Base-by-base conservation (phyloP, 2,113 vertebrate genomes). In the Sinocyclocheilus grahami region DNA sequence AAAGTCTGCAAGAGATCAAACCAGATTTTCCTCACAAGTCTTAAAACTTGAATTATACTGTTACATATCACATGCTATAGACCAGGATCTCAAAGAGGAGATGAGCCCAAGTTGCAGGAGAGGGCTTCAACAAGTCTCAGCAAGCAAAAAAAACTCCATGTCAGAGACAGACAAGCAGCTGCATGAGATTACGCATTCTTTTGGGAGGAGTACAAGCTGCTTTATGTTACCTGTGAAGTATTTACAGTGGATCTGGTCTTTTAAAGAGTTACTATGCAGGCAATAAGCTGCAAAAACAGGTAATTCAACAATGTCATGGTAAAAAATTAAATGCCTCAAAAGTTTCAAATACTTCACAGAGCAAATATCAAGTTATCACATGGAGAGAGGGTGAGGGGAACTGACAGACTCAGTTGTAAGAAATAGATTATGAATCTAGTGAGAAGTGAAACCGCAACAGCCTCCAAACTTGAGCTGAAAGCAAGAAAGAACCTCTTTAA, bases 111-210 rank as follows among this genome's bases (percentile, higher is more conserved):
- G 39, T 42, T 11, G 55, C 30, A 3, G 55, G 18, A 74, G 11
- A 30, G 51, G 51, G 55, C 55, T 46, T 76, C 79, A 85, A 86
- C 87, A 90, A 85, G 90, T 80, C 86, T 84, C 86, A 63, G 86
- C 87, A 89, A 51, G 89, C 65, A 51, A 58, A 53, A 13, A 8
- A 51, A 51, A 42, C 14, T 72, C 48, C 0, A 1, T 82, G 30
- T 84, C 82, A 76, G 33, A 67, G 58, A 78, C 65, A 65, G 84
- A 74, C 27, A 30, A 83, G 58, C 71, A 87, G 51, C 58, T 88
- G 80, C 46, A 76, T 77, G 79, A 76, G 71, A 84, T 87, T 84
- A 67, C 10, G 51, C 75, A 81, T 60, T 90, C 75, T 79, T 87
- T 71, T 37, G 72, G 80, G 78, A 48, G 78, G 46, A 53, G 27